phyloP scores from a whole-genome alignment of 1,140 invertebrate genomes.

The Tenebrio molitor region DNA sequence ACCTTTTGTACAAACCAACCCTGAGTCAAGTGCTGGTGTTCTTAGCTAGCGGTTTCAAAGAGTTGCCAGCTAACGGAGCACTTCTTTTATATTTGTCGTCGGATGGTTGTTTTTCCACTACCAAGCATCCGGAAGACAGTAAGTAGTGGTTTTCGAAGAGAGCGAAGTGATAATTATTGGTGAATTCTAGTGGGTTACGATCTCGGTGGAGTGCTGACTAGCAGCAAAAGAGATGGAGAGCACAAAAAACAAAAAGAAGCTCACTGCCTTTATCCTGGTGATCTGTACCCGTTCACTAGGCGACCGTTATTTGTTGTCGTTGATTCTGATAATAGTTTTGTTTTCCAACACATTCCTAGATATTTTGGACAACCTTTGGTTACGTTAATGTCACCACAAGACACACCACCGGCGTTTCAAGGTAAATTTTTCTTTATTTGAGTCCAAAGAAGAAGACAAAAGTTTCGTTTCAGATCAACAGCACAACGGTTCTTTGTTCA shows the following conservation, averaged over 20 bases:
- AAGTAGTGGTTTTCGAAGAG: slow-evolving; percentile 66
- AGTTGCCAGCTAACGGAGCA: slow-evolving; percentile 91
- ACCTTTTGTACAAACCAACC: slow-evolving; percentile 95
- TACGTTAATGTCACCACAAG: slow-evolving; percentile 93
- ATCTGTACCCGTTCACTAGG: slow-evolving; percentile 91
- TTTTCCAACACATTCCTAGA: slow-evolving; percentile 92
- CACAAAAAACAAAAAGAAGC: slow-evolving; percentile 79
- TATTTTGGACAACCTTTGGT: slow-evolving; percentile 96
- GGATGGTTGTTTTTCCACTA: slow-evolving; percentile 90
- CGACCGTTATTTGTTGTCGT: slow-evolving; percentile 94
- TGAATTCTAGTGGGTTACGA: slow-evolving; percentile 92
- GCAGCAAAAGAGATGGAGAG: slow-evolving; percentile 83
- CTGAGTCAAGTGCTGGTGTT: slow-evolving; percentile 95
- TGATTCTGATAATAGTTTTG: slow-evolving; percentile 95
- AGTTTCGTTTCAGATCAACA: slow-evolving; percentile 79
- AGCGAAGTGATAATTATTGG: not conserved
- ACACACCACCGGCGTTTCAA: slow-evolving; percentile 86
- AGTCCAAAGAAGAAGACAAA: not conserved
- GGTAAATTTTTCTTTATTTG: slow-evolving; percentile 68
- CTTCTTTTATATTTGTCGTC: slow-evolving; percentile 94
- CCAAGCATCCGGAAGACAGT: slow-evolving; percentile 92
- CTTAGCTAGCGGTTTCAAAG: slow-evolving; percentile 94
- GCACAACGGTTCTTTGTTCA: slow-evolving; percentile 94
- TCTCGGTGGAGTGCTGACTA: slow-evolving; percentile 91
- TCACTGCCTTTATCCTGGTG: slow-evolving; percentile 93